Base-by-base conservation (phyloP, 2,113 vertebrate genomes). In the Platysternon megacephalum region DNA sequence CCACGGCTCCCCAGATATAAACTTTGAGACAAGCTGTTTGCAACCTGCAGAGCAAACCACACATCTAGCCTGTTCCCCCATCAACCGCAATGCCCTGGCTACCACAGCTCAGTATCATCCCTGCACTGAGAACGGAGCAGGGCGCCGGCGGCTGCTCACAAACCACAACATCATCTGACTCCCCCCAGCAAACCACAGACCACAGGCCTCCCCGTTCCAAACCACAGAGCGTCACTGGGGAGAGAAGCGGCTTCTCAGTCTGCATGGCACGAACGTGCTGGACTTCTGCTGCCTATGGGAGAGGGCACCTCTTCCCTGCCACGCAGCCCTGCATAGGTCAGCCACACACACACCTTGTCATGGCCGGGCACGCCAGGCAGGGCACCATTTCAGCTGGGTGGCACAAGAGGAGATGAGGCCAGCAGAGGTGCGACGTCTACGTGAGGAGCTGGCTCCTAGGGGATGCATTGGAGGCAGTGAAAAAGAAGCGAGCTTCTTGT, bases 181-280 rank as follows among this genome's bases (percentile, higher is more conserved):
- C 94, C 95, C 88, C 89, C 94, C 96, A 85, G 92, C 81, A 96
- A 97, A 97, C 96, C 96, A 95, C 96, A 95, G 89, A 95, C 87
- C 95, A 96, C 96, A 97, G 95, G 88, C 81, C 65, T 91, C 65
- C 52, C 53, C 52, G 80, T 91, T 81, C 74, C 74, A 95, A 97
- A 95, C 97, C 96, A 90, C 96, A 95, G n/a, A 26, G 35, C 58
- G 28, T 56, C 92, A 88, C 88, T 94, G 55, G 56, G 52, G 88
- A 84, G 80, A 87, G 87, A 39, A 72, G 78, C 81, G 48, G 68
- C 29, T 79, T 81, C 24, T 44, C 48, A 84, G 93, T 82, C 76
- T 81, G 35, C 82, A 68, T 93, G 88, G 86, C n/a, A 82, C 9
- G 61, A 11, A 78, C 6, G 9, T 8, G 22, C 51, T 82, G 72